These are phyloP conservation scores for Ellobium chinense DNA, from an alignment of 2,888 invertebrate genomes.

Conservation along the genomic window DNA sequence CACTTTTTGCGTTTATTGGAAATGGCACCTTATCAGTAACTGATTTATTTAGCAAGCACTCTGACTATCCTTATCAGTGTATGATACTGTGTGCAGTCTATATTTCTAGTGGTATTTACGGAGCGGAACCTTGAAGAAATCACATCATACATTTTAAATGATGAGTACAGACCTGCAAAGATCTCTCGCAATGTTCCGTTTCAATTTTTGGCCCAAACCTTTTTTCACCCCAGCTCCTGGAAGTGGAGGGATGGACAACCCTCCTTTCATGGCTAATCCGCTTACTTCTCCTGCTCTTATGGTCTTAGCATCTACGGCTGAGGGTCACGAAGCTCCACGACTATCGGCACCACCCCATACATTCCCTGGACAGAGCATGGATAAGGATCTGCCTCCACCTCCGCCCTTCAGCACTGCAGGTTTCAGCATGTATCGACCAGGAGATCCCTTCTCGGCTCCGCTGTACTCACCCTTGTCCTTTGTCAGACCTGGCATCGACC, in stretches of 20 bases:
- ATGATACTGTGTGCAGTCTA: no score
- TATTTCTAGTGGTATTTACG: no score
- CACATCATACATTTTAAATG: no score
- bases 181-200: conserved; percentile 69
- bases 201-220: conserved; percentile 75
- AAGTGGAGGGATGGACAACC: conserved; percentile 69
- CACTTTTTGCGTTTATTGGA: no score
- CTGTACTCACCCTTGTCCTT: conserved; percentile 71
- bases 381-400: conserved; percentile 58
- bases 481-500: conserved; percentile 65
- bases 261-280: conserved; percentile 71
- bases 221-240: conserved; percentile 68
- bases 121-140: no score
- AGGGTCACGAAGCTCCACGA: conserved; percentile 67
- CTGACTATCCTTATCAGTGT: no score
- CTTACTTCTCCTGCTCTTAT: conserved; percentile 73
- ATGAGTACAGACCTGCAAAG: conserved; percentile 51
- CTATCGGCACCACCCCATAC: conserved; percentile 58
- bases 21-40: no score
- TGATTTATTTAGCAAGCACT: no score
- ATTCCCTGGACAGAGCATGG: conserved; percentile 58
- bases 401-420: conserved; percentile 62
- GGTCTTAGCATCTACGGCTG: conserved; percentile 74
- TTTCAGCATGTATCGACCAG: conserved; percentile 70
- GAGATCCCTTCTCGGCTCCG: conserved; percentile 73